Evolutionary conservation across 2,113 vertebrate species (phyloP).

Genomic region (Pterocles orientalis): DNA sequence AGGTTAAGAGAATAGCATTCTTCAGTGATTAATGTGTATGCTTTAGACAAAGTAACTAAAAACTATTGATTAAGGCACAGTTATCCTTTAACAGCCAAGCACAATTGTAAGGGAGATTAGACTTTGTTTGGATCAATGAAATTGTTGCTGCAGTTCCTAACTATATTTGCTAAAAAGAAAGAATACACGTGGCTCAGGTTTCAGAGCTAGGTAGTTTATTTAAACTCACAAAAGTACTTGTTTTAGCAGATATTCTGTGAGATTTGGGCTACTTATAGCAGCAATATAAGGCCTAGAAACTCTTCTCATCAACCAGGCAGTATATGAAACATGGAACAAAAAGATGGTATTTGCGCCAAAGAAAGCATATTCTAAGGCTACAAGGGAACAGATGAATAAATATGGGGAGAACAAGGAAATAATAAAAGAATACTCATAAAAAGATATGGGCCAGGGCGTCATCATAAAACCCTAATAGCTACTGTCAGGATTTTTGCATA

Average conservation of each 20-base stretch:
- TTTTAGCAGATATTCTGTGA: background rate
- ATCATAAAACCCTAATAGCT: background rate
- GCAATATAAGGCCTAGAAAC: background rate
- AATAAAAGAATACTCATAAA: background rate
- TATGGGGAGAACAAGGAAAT: background rate
- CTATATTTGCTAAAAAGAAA: background rate
- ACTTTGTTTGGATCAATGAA: background rate
- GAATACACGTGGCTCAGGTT: background rate
- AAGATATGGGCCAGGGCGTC: background rate
- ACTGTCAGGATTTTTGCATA: background rate
- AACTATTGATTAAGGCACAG: background rate
- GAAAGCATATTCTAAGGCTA: background rate
- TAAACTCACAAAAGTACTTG: background rate
- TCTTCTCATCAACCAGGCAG: background rate
- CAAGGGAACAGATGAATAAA: background rate
- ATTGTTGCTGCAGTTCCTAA: background rate
- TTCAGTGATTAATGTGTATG: background rate
- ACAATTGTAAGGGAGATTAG: background rate
- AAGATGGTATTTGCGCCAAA: background rate
- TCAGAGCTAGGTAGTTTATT: background rate
- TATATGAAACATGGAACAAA: background rate
- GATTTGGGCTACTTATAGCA: rapidly evolving
- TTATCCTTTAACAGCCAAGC: conserved; percentile 17
- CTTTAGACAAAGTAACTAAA: conserved; percentile 11
- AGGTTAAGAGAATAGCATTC: background rate